phyloP scores from a whole-genome alignment of 2,113 vertebrate species.

The Collichthys lucidus region DNA sequence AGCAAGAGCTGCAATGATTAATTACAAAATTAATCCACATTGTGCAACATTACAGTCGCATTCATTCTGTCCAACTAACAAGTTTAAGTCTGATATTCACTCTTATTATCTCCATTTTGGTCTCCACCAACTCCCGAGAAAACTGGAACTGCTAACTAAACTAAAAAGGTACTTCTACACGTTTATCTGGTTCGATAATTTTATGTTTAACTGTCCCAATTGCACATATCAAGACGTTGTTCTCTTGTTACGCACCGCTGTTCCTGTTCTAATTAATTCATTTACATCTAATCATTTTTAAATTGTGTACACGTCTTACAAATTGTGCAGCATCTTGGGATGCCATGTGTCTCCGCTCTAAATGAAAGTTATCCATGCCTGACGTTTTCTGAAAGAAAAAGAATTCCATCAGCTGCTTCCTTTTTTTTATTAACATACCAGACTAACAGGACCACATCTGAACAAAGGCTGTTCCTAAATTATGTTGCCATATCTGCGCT shows the following conservation, averaged over 20 bases:
- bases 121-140: background rate
- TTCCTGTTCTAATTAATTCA: conserved; percentile 17
- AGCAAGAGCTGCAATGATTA: too few relatives aligned
- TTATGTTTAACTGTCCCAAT: background rate
- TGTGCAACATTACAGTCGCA: background rate
- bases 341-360: background rate
- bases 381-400: background rate
- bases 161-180: background rate
- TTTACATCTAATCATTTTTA: conserved; percentile 13
- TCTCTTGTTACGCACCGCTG: background rate
- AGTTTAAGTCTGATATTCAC: background rate
- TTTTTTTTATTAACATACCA: background rate
- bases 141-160: too few relatives aligned
- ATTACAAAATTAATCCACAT: background rate
- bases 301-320: conserved; percentile 8
- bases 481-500: background rate
- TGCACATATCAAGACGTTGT: background rate
- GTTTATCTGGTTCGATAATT: background rate
- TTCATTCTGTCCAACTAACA: background rate
- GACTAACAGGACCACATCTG: too few relatives aligned
- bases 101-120: background rate
- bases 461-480: background rate
- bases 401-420: background rate
- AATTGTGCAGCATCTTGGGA: conserved; percentile 2
- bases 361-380: background rate